phyloP scores from a whole-genome alignment of 2,113 vertebrate genomes.

The Bucco capensis region DNA sequence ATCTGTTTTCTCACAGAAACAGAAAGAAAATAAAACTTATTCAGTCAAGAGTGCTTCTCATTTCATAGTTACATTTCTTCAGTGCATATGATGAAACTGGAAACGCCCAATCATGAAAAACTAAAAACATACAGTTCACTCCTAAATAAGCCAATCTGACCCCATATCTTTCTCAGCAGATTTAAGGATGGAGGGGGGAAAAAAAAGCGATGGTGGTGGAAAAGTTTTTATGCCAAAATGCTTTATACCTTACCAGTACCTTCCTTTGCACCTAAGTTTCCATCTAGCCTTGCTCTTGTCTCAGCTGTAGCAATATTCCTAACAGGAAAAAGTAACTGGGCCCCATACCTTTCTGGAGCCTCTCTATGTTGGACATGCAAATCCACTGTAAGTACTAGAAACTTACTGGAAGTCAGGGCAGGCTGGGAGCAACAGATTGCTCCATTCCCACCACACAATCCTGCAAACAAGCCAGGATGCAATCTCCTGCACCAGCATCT shows the following conservation, averaged over 20 bases:
- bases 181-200: not conserved
- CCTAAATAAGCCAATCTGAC: not conserved
- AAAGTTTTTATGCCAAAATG: not conserved
- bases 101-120: not conserved
- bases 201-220: rapidly evolving
- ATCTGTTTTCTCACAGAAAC: not conserved
- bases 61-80: not conserved
- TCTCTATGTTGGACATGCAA: not conserved
- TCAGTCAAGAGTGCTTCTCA: not conserved
- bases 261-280: not conserved
- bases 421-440: not conserved
- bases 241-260: not conserved
- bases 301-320: not conserved
- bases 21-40: not conserved
- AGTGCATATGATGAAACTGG: not conserved
- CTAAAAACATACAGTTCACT: not conserved
- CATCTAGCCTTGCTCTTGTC: not conserved
- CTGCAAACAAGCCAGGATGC: not conserved
- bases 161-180: not conserved
- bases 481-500: not conserved
- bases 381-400: not conserved
- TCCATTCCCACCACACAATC: rapidly evolving
- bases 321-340: not conserved
- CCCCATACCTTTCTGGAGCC: not conserved
- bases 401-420: not conserved